Evolutionary conservation across 1,140 invertebrate genomes (phyloP), one percentile per base, ranked within the genome.

Genomic region (Steinernema khuongi): DNA sequence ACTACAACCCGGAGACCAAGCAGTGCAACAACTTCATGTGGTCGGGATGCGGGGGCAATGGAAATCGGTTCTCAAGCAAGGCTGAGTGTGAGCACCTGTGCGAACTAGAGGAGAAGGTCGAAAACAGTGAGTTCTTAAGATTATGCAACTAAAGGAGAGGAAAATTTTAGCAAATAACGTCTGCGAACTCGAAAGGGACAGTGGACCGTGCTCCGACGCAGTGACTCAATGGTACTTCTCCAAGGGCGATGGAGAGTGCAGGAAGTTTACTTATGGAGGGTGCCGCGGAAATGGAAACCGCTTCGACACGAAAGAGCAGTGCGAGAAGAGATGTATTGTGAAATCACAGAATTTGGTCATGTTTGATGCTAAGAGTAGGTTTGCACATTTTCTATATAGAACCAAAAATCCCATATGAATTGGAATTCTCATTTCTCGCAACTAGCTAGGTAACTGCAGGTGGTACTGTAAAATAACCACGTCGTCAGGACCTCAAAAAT

Each of bases 231-330:
- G 82, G 82, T 79, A 82, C 86, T 94, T 89, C 82, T 89, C 93
- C 79, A 74, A 81, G 1, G 30, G 77, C 67, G 33, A 85, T 68
- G 73, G 81, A 1, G n/a, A 86, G 86, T 76, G 86, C 81, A 77
- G 93, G 90, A 84, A 88, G 79, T 94, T 95, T 85, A 87, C 86
- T 19, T 95, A 91, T 82, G 90, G 91, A 67, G 93, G 93, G 74
- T 94, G 92, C 85, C 90, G 89, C 36, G 93, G 93, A 67, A 93
- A 92, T 78, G 90, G 88, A 28, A 95, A 95, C 85, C 89, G 91
- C 79, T 94, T 94, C 86, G 88, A 87, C 70, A 89, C 89, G 22
- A 85, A 88, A 68, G 85, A 89, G 44, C 90, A 92, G 77, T 94
- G 92, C 75, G 78, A 82, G 31, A 87, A 19, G 74, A 85, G 4